phyloP scores from a whole-genome alignment of 2,113 vertebrate species.

The Crotalus viridis region DNA sequence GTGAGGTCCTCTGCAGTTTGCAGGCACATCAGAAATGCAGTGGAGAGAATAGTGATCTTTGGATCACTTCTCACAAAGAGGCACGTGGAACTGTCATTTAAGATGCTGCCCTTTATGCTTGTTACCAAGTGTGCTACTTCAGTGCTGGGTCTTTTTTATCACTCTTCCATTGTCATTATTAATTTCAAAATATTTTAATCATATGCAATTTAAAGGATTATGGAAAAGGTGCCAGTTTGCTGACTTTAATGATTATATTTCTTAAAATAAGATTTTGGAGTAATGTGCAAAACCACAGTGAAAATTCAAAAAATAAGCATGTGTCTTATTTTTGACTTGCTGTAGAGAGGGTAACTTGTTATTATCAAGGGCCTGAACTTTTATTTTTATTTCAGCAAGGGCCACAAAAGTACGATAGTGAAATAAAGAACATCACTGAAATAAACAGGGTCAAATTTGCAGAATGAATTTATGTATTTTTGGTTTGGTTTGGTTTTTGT shows the following conservation, averaged over 20 bases:
- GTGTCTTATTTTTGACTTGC: not conserved
- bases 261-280: not conserved
- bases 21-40: constrained; percentile 58
- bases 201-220: not conserved
- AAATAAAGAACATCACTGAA: not conserved
- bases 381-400: not conserved
- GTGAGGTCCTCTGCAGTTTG: constrained; percentile 51
- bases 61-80: constrained; percentile 38
- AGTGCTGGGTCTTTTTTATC: constrained; percentile 48
- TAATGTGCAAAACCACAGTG: not conserved
- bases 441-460: not conserved
- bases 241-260: not conserved
- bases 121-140: constrained; percentile 50
- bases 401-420: not conserved
- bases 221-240: not conserved
- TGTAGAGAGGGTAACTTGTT: not conserved
- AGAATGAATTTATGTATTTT: not conserved
- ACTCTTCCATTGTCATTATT: constrained; percentile 43
- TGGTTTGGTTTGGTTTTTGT: not conserved
- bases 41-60: constrained; percentile 23
- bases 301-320: not conserved
- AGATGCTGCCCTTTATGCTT: constrained; percentile 51
- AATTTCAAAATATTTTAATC: constrained; percentile 27
- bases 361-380: not conserved
- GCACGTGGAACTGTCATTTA: constrained; percentile 57